phyloP scores from a whole-genome alignment of 2,797 vertebrate genomes.

The Leptoclinus maculatus region DNA sequence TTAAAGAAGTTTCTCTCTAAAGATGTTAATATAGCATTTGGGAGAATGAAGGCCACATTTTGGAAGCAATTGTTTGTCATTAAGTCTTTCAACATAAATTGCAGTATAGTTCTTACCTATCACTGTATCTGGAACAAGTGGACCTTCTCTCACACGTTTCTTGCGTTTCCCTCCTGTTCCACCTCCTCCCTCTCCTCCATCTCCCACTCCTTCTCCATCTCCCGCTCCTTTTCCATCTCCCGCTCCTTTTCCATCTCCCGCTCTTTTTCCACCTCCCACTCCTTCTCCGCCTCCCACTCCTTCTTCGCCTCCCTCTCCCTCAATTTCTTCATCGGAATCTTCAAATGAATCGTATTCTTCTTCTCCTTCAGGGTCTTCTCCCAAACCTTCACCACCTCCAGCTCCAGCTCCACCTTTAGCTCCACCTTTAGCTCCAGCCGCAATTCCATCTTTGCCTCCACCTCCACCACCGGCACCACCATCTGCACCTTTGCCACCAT shows the following conservation, averaged over 20 bases:
- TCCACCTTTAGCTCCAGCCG: neutral
- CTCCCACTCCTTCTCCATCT: constrained; percentile 1
- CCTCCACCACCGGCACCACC: neutral
- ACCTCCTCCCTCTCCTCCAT: neutral
- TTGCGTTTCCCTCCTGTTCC: constrained; percentile 43
- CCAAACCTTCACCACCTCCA: constrained; percentile 7
- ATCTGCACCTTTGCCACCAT: neutral
- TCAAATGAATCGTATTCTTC: constrained; percentile 49
- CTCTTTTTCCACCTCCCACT: neutral
- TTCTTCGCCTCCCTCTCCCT: constrained; percentile 3
- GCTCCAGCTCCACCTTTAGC: neutral
- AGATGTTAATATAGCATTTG: neutral
- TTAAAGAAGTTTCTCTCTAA: neutral
- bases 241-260: neutral
- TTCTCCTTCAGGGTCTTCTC: constrained; percentile 22
- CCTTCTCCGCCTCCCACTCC: neutral
- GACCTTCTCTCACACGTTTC: constrained; percentile 62
- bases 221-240: constrained; percentile 17
- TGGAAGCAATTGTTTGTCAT: neutral
- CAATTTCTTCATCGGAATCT: constrained; percentile 43
- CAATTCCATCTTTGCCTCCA: neutral
- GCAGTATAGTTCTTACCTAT: constrained; percentile 72
- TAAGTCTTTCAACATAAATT: neutral
- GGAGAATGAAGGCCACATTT: neutral
- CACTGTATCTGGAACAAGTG: constrained; percentile 70